Conservation (phyloP, 2,797 vertebrate genomes). For the Amblyraja radiata region DNA sequence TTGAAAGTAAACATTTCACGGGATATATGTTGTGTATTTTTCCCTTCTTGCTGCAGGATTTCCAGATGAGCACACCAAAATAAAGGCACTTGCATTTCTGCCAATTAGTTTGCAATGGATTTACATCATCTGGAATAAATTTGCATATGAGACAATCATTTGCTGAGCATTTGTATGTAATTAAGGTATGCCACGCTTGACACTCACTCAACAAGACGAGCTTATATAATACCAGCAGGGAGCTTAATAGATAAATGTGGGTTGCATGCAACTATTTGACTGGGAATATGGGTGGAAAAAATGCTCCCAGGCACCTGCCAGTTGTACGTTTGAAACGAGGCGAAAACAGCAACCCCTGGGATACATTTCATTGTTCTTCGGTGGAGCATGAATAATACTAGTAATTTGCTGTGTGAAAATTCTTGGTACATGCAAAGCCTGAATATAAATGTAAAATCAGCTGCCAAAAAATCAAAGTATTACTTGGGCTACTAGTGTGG, state of each 20-base stretch:
- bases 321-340: background rate
- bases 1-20: background rate
- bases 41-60: background rate
- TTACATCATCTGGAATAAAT: background rate
- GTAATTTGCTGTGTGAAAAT: background rate
- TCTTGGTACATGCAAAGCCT: background rate
- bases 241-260: background rate
- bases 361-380: background rate
- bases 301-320: background rate
- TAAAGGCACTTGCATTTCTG: background rate
- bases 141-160: background rate
- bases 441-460: background rate
- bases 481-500: background rate
- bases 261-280: background rate
- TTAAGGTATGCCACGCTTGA: background rate
- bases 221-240: background rate
- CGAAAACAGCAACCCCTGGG: background rate
- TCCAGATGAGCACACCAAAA: background rate
- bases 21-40: background rate
- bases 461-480: background rate
- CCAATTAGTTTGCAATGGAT: background rate
- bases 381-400: background rate
- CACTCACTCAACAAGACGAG: background rate
- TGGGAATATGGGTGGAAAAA: background rate
- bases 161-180: background rate